These are phyloP conservation scores for Ceratosolen fusciceps DNA, from an alignment of 1,140 invertebrate species.

Conservation along the genomic window DNA sequence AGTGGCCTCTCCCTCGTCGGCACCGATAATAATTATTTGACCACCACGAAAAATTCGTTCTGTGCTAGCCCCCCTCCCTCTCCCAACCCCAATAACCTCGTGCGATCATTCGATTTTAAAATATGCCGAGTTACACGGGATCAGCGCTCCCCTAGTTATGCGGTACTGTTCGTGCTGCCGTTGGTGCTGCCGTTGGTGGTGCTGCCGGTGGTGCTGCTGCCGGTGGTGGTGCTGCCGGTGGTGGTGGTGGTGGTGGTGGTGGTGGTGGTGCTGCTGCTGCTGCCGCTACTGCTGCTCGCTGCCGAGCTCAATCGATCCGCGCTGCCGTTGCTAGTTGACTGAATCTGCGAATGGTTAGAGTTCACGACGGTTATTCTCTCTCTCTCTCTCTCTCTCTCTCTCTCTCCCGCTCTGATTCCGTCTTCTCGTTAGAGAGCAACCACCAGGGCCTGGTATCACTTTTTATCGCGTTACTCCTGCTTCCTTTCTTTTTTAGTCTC, in stretches of 20 bases:
- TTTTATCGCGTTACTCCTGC: slow-evolving; percentile 29
- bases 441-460: slow-evolving; percentile 37
- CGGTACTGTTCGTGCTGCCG: too few relatives aligned
- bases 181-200: not conserved
- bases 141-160: too few relatives aligned
- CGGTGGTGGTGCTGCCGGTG: not conserved
- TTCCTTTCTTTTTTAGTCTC: not conserved
- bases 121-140: slow-evolving; percentile 20
- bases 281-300: not conserved
- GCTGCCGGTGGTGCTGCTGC: not conserved
- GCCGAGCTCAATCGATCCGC: slow-evolving; percentile 40
- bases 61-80: too few relatives aligned
- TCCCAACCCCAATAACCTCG: too few relatives aligned
- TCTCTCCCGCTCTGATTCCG: not conserved
- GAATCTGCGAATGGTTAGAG: slow-evolving; percentile 43
- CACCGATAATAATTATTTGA: not conserved
- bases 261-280: not conserved
- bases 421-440: slow-evolving; percentile 41
- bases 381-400: slow-evolving; percentile 32
- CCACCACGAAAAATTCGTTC: too few relatives aligned
- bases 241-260: not conserved
- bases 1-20: not conserved
- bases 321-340: slow-evolving; percentile 19
- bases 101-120: slow-evolving; percentile 16
- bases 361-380: slow-evolving; percentile 45